Conservation (phyloP, 2,113 vertebrate species). For the Illadopsis cleaveri region DNA sequence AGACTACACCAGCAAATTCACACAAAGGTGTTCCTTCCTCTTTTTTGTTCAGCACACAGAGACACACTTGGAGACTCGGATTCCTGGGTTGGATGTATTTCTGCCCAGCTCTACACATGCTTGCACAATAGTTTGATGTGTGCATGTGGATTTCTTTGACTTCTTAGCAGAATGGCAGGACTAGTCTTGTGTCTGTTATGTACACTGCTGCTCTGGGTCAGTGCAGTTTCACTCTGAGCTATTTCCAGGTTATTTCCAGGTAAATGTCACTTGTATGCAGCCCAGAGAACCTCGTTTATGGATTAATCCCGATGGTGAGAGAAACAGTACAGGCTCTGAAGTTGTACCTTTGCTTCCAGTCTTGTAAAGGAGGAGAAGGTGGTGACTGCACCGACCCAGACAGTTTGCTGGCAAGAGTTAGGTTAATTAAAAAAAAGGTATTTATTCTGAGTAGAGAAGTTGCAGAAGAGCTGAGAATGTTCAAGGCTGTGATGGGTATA, state of each 20-base stretch:
- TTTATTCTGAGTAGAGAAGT: background rate
- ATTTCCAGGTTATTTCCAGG: background rate
- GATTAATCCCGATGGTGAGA: background rate
- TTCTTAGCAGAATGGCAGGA: background rate
- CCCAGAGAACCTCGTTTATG: background rate
- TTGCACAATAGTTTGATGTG: background rate
- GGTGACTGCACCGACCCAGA: background rate
- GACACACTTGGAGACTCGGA: rapidly evolving
- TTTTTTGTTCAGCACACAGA: background rate
- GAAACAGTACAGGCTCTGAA: background rate
- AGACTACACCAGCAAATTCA: background rate
- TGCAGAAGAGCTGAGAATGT: background rate
- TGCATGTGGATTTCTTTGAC: background rate
- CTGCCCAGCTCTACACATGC: background rate
- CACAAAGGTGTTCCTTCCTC: background rate
- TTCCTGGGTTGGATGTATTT: background rate
- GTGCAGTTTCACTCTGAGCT: background rate
- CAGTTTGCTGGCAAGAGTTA: background rate
- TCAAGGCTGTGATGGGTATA: background rate
- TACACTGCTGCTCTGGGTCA: rapidly evolving
- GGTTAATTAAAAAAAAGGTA: background rate
- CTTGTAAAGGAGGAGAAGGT: background rate
- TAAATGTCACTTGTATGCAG: background rate
- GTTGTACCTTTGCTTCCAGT: background rate
- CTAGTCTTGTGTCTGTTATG: background rate